Conservation (phyloP, 2,113 vertebrate species). For the Emydocephalus ijimae region DNA sequence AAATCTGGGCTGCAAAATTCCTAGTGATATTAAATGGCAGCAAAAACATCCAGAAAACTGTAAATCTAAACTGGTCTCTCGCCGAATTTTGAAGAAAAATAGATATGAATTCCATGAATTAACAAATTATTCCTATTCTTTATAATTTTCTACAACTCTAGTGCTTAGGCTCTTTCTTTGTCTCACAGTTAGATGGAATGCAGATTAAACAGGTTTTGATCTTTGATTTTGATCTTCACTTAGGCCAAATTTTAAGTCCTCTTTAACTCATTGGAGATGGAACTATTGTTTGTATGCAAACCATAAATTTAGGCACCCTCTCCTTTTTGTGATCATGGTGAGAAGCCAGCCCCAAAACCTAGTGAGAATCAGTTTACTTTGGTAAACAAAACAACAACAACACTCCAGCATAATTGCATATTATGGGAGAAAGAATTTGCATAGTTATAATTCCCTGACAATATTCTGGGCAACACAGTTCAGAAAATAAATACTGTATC, state of each 20-base stretch:
- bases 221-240: background rate
- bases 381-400: background rate
- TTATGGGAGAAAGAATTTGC: background rate
- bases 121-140: background rate
- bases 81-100: background rate
- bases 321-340: too few species aligned
- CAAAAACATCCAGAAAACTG: background rate
- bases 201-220: background rate
- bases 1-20: background rate
- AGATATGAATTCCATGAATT: background rate
- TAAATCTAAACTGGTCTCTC: background rate
- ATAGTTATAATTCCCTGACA: background rate
- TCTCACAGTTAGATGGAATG: background rate
- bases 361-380: background rate
- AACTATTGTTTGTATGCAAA: background rate
- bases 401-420: background rate
- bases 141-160: background rate
- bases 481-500: background rate
- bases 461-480: background rate
- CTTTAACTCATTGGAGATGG: background rate
- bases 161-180: background rate
- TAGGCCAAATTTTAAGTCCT: background rate
- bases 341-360: background rate
- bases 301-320: background rate
- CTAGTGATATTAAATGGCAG: background rate